Evolutionary conservation across 2,888 invertebrate genomes (phyloP).

Genomic region (Argyresthia goedartella): DNA sequence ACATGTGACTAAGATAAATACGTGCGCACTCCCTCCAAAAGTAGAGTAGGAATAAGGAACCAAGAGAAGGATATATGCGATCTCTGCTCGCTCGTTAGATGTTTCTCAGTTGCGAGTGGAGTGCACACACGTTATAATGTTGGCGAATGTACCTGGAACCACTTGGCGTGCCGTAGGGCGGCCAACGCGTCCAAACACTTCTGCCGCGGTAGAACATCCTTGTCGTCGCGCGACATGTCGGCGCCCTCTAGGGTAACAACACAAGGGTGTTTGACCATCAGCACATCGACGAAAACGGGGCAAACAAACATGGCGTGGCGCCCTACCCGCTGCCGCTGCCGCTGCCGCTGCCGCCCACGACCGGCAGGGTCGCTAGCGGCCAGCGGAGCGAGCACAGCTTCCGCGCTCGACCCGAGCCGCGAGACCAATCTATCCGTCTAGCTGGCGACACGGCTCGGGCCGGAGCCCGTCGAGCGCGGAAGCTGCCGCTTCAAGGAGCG

Average conservation of each 20-base stretch:
- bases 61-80: conserved; percentile 8
- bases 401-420: not conserved
- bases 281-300: conserved; percentile 59
- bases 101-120: conserved; percentile 19
- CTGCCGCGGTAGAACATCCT: conserved; percentile 98
- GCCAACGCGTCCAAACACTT: conserved; percentile 99
- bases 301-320: conserved; percentile 61
- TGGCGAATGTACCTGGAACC: conserved; percentile 94
- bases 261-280: conserved; percentile 85
- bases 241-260: conserved; percentile 70
- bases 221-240: conserved; percentile 80
- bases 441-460: not conserved
- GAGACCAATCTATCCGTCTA: no score
- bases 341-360: conserved; percentile 3
- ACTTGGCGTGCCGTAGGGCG: conserved; percentile 99
- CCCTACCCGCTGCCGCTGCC: conserved; percentile 7
- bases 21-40: conserved; percentile 47
- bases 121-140: conserved; percentile 54
- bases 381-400: no score
- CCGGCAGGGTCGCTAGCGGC: no score
- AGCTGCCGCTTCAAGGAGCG: no score
- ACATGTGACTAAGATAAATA: conserved; percentile 65
- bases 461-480: not conserved
- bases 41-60: not conserved
- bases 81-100: not conserved